Evolutionary conservation across 2,797 vertebrate species (phyloP), one percentile per base, ranked within the genome.

Genomic region (Myotis myotis): DNA sequence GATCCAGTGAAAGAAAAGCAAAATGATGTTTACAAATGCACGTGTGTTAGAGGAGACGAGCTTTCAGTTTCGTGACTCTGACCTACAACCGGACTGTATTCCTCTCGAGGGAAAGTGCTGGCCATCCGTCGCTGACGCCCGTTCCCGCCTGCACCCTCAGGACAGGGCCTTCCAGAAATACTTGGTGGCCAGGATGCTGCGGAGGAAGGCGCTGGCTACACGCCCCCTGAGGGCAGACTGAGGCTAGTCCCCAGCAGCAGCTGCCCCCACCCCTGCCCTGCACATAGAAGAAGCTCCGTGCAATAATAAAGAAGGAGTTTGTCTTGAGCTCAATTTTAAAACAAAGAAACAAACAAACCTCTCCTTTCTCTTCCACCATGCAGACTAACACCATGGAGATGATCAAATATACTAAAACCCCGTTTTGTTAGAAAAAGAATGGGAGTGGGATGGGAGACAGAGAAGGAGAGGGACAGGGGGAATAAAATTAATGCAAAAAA

Each of bases 181-280:
- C 6, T 16, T 36, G 22, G 15, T 16, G 10, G 51, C 33, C n/a
- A 19, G 30, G 55, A 41, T 3, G 10, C 8, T 6, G 22, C 13
- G 6, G 30, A 51, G 30, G 10, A 36, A 10, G n/a, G 8, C 17
- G 6, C 28, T 7, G 16, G 47, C 57, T 36, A 1, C 12, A 92
- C 60, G 68, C 62, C 81, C 91, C 64, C 79, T 91, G 89, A 85
- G 76, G 93, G 80, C 79, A 72, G 70, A 33, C 70, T 9, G 17
- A 28, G 33, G 38, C 41, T 5, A 15, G 57, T 82, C 20, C 28
- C 70, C 38, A 20, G 2, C 1, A 6, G 44, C n/a, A 66, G 36
- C 38, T 38, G 12, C 13, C 62, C 13, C 15, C 49, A 16, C 41
- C 4, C 55, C 49, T 0, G 41, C 23, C 55, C 80, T 76, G 20